phyloP scores from a whole-genome alignment of 2,113 vertebrate genomes.

The Machaerirhynchus nigripectus region DNA sequence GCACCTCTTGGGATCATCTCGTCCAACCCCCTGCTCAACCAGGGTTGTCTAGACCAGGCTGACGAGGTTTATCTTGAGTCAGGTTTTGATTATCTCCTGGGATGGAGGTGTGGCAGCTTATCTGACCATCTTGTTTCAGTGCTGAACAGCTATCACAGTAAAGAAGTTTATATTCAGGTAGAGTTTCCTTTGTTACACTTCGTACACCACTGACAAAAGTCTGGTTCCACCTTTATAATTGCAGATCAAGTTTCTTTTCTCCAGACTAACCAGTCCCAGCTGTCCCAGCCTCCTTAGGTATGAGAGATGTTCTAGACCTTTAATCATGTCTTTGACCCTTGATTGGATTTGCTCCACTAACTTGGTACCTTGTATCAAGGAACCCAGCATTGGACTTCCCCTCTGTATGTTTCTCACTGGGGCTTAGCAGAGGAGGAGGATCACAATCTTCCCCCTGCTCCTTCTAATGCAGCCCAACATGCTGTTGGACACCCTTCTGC shows the following conservation, averaged over 20 bases:
- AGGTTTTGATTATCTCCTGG: neutral
- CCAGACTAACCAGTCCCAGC: neutral
- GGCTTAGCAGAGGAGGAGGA: neutral
- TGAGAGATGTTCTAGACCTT: neutral
- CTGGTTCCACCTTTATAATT: neutral
- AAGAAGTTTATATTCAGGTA: neutral
- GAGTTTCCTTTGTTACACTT: neutral
- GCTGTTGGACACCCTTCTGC: neutral
- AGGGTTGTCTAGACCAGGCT: neutral
- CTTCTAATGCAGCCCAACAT: neutral
- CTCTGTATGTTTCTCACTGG: neutral
- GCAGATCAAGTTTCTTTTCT: neutral
- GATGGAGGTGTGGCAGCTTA: neutral
- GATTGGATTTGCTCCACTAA: neutral
- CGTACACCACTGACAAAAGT: neutral
- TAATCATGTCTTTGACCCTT: neutral
- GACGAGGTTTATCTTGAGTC: neutral
- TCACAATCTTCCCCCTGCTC: neutral
- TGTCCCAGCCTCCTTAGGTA: neutral
- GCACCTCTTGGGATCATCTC: neutral
- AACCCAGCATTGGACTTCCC: neutral
- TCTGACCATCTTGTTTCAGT: neutral
- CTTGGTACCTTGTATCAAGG: rapidly evolving
- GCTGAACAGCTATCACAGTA: neutral
- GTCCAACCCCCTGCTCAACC: rapidly evolving